A percentile compares a stretch with the other conserved stretches of the same genome.
phyloP scores from a whole-genome alignment of 2,888 invertebrate genomes.

The Diarsia mendica region DNA sequence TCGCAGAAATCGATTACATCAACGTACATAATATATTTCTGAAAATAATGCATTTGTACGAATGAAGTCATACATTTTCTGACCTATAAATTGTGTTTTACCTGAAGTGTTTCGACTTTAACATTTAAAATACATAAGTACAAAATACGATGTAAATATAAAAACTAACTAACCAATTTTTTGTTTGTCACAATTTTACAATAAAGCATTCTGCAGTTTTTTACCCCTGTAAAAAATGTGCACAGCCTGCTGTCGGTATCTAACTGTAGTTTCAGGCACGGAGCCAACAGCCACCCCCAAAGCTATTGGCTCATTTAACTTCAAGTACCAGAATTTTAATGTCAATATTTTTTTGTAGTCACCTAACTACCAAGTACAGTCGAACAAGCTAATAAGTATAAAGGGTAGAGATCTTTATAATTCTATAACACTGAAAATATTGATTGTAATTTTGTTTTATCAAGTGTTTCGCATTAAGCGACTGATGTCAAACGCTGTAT shows the following conservation, averaged over 20 bases:
- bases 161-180: not conserved
- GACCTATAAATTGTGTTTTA: not conserved
- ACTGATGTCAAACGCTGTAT: too few relatives aligned
- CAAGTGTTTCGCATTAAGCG: too few relatives aligned
- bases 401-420: too few relatives aligned
- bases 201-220: not conserved
- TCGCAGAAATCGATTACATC: slow-evolving; percentile 45
- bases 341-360: not conserved
- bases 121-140: not conserved
- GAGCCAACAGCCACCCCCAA: slow-evolving; percentile 18
- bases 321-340: not conserved
- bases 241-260: not conserved
- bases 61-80: not conserved
- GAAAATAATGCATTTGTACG: not conserved
- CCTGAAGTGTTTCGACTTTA: not conserved
- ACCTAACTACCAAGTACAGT: not conserved
- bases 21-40: not conserved
- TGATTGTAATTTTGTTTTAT: too few relatives aligned
- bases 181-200: not conserved
- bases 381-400: too few relatives aligned
- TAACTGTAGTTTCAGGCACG: slow-evolving; percentile 17
- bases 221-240: not conserved
- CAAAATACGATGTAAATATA: not conserved
- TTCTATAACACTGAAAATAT: too few relatives aligned
- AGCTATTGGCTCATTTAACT: slow-evolving; percentile 28